Conservation (phyloP, 1,140 invertebrate genomes). For the Argopecten irradians region DNA sequence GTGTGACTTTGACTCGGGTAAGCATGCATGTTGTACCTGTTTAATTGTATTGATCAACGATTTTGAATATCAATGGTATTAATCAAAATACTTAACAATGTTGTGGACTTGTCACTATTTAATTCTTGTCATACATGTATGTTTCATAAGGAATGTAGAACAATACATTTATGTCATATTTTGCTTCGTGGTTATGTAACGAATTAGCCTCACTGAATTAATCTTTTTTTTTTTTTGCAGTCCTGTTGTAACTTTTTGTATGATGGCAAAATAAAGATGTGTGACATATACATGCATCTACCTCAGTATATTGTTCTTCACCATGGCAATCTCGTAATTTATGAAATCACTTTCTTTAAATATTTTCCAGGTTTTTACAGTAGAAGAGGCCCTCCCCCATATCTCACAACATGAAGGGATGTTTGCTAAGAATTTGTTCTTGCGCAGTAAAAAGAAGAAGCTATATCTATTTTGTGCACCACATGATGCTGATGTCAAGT, state of each 20-base stretch:
- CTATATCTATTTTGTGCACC: conserved; percentile 75
- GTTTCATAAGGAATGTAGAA: too few species aligned
- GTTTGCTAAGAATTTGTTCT: conserved; percentile 77
- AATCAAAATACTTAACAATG: too few species aligned
- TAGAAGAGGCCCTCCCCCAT: conserved; percentile 74
- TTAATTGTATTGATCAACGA: too few species aligned
- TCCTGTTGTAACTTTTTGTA: not conserved
- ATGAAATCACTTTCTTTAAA: not conserved
- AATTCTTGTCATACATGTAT: too few species aligned
- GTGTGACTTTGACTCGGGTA: too few species aligned
- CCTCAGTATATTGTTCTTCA: not conserved
- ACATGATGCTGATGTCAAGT: conserved; percentile 73
- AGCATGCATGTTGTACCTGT: too few species aligned
- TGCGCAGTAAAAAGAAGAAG: conserved; percentile 76
- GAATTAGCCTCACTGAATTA: too few species aligned
- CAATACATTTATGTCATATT: too few species aligned
- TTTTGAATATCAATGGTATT: too few species aligned
- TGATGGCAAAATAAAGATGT: not conserved
- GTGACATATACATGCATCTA: not conserved
- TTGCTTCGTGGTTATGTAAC: too few species aligned
- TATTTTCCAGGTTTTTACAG: conserved; percentile 74
- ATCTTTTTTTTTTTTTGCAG: too few species aligned
- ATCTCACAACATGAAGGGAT: conserved; percentile 68
- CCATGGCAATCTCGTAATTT: not conserved
- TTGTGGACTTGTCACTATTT: too few species aligned